phyloP scores from a whole-genome alignment of 2,113 vertebrate species.

The Trogon melanurus region DNA sequence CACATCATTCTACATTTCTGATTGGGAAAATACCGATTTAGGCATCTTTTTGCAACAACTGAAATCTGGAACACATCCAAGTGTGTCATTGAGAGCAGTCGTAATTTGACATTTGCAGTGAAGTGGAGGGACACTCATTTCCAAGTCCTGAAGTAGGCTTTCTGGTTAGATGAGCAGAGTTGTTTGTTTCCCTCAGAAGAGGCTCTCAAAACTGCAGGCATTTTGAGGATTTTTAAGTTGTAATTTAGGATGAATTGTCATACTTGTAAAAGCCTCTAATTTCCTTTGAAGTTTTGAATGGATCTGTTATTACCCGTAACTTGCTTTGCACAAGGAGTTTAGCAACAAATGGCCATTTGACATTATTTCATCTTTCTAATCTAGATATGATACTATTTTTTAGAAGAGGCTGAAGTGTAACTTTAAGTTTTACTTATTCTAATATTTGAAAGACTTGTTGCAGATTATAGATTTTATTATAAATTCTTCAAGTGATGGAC shows the following conservation, averaged over 20 bases:
- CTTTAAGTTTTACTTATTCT: not conserved
- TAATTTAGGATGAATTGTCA: not conserved
- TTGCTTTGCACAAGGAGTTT: not conserved
- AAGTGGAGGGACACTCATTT: not conserved
- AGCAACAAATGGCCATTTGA: not conserved
- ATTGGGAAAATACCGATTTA: not conserved
- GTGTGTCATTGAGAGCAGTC: not conserved
- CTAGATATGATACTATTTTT: not conserved
- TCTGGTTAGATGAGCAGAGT: not conserved
- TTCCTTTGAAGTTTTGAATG: not conserved
- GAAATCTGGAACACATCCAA: not conserved
- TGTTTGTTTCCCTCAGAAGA: not conserved
- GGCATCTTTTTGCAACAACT: not conserved
- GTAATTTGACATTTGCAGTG: not conserved
- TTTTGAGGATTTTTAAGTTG: not conserved
- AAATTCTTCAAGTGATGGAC: not conserved
- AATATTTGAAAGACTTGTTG: not conserved
- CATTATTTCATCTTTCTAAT: not conserved
- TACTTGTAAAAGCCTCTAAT: not conserved
- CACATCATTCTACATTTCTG: not conserved
- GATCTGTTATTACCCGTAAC: not conserved
- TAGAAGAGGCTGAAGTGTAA: not conserved
- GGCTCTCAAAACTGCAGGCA: not conserved
- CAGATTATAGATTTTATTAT: not conserved
- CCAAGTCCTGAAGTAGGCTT: not conserved